Evolutionary conservation across 2,888 invertebrate genomes (phyloP).

Genomic region (Eledona agricola): DNA sequence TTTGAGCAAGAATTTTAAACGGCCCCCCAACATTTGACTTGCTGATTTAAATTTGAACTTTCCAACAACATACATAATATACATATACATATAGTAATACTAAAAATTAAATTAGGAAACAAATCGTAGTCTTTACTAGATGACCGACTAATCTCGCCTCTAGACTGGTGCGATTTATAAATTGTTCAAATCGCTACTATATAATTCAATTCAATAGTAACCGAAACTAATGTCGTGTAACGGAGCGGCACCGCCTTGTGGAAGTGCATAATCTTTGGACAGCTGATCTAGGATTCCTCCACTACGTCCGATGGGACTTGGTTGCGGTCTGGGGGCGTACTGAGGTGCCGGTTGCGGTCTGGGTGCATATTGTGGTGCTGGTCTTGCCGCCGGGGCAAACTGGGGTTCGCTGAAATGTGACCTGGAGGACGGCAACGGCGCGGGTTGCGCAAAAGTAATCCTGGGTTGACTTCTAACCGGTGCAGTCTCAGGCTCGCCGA

Average conservation of each 20-base stretch:
- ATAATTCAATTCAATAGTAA: slow-evolving; percentile 68
- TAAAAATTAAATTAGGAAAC: too few species aligned
- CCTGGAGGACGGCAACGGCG: slow-evolving; percentile 42
- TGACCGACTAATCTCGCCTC: too few species aligned
- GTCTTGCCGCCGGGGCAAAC: slow-evolving; percentile 43
- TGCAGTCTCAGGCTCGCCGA: slow-evolving; percentile 48
- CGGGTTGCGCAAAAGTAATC: slow-evolving; percentile 51
- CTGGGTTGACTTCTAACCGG: slow-evolving; percentile 52
- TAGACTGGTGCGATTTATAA: too few species aligned
- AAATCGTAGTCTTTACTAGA: too few species aligned
- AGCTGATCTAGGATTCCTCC: slow-evolving; percentile 79
- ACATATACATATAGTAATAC: too few species aligned
- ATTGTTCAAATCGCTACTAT: too few species aligned
- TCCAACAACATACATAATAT: too few species aligned
- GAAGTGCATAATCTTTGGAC: slow-evolving; percentile 81
- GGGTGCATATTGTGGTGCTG: slow-evolving; percentile 48
- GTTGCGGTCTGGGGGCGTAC: slow-evolving; percentile 41
- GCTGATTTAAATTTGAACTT: too few species aligned
- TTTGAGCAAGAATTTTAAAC: too few species aligned
- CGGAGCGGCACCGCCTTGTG: slow-evolving; percentile 73
- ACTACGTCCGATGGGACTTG: slow-evolving; percentile 51
- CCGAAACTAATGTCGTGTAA: slow-evolving; percentile 87
- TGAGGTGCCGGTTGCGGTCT: slow-evolving; percentile 44
- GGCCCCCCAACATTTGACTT: too few species aligned
- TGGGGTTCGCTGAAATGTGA: slow-evolving; percentile 34